Evolutionary conservation across 2,797 vertebrate species (phyloP).

Genomic region (Peromyscus melanophrys): DNA sequence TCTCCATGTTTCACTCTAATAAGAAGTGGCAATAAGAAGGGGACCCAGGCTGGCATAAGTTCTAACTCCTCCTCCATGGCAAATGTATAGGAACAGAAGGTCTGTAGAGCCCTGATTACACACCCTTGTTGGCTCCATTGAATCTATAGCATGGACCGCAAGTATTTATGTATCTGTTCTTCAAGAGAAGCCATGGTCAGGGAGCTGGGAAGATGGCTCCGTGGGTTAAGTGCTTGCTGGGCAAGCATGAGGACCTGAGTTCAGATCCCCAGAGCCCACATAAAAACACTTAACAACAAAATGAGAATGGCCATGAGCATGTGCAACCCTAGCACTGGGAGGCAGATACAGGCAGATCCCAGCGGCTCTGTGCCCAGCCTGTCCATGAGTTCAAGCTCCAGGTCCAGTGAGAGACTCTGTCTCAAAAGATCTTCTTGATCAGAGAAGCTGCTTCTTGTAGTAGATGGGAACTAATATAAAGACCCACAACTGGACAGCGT

Average conservation of each 20-base stretch:
- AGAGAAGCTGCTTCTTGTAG: not conserved
- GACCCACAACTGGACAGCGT: not conserved
- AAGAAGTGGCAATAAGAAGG: not conserved
- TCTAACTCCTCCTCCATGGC: not conserved
- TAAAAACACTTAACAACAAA: not conserved
- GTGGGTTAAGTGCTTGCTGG: not conserved
- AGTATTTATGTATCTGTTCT: not conserved
- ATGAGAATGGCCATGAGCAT: too few species aligned
- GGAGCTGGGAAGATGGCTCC: not conserved
- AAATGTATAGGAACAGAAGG: not conserved
- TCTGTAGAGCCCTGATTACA: fast-evolving
- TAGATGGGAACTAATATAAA: not conserved
- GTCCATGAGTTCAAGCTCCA: not conserved
- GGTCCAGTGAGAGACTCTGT: not conserved
- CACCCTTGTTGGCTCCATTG: not conserved
- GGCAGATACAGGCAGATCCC: not conserved
- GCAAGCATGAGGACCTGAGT: not conserved
- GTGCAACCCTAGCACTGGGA: not conserved
- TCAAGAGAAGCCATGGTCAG: not conserved
- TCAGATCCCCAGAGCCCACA: not conserved
- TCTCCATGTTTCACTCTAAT: not conserved
- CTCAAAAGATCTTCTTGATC: not conserved
- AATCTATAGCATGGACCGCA: too few species aligned
- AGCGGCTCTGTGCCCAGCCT: not conserved
- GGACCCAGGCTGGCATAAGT: not conserved